phyloP scores from a whole-genome alignment of 2,888 invertebrate genomes.

The Sinhomidia bicolor region DNA sequence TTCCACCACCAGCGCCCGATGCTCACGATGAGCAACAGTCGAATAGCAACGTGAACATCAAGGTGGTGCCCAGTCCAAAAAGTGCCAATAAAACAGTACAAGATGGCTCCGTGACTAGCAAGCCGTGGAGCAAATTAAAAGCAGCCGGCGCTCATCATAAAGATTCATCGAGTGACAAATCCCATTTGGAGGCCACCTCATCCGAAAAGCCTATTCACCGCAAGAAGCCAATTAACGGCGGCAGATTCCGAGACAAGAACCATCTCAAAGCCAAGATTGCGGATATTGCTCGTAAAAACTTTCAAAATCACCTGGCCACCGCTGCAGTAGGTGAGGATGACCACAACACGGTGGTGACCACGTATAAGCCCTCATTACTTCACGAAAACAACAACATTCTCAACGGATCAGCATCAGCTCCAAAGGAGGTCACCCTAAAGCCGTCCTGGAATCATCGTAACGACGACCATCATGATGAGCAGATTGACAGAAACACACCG shows the following conservation, averaged over 20 bases:
- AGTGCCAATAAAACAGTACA: slow-evolving; percentile 18
- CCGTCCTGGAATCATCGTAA: not conserved
- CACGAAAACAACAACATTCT: not conserved
- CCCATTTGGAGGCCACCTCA: not conserved
- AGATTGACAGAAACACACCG: slow-evolving; percentile 70
- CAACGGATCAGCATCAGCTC: not conserved
- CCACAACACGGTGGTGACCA: slow-evolving; percentile 39
- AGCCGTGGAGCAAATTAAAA: slow-evolving; percentile 64
- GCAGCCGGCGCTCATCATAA: too few relatives aligned
- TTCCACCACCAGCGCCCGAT: too few relatives aligned
- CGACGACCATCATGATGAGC: slow-evolving; percentile 52
- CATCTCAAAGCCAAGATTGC: slow-evolving; percentile 72
- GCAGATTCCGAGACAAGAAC: slow-evolving; percentile 49
- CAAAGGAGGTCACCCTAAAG: not conserved
- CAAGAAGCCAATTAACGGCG: slow-evolving; percentile 59
- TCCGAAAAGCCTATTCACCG: slow-evolving; percentile 38
- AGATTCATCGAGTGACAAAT: not conserved
- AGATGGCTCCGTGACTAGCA: not conserved
- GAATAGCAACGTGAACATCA: slow-evolving; percentile 55
- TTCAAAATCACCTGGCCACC: slow-evolving; percentile 57
- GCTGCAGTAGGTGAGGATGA: slow-evolving; percentile 13
- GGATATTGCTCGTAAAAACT: slow-evolving; percentile 71
- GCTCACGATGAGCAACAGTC: slow-evolving; percentile 63
- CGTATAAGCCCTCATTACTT: slow-evolving; percentile 60
- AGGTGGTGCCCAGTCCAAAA: slow-evolving; percentile 68